phyloP scores from a whole-genome alignment of 2,888 invertebrate genomes.

The Terebella lapidaria region DNA sequence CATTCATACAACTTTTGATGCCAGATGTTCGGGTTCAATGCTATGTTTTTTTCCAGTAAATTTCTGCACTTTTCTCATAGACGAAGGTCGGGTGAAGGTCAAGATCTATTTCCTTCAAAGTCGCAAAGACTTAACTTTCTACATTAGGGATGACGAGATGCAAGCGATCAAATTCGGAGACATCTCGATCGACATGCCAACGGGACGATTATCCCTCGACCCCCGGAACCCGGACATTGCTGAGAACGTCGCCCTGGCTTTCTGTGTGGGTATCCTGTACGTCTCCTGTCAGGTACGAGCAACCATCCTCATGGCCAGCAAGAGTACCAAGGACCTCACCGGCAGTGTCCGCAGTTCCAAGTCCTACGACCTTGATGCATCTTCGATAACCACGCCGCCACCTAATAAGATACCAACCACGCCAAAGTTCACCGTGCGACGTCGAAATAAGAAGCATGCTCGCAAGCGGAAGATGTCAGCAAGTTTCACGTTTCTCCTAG shows the following conservation, averaged over 20 bases:
- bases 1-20: too few relatives aligned
- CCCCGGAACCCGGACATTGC: conserved; percentile 9
- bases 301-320: not conserved
- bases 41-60: too few relatives aligned
- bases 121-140: not conserved
- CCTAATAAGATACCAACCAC: not conserved
- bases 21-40: too few relatives aligned
- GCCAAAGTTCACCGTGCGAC: conserved; percentile 1
- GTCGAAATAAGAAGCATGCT: conserved; percentile 6
- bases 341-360: conserved; percentile 15
- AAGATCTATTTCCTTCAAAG: conserved; percentile 3
- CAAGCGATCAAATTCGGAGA: conserved; percentile 10
- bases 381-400: not conserved
- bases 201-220: conserved; percentile 16
- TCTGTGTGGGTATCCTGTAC: conserved; percentile 20
- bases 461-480: conserved; percentile 21
- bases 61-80: too few relatives aligned
- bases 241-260: conserved; percentile 20
- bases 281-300: conserved; percentile 13
- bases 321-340: not conserved
- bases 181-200: conserved; percentile 20
- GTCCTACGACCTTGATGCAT: not conserved
- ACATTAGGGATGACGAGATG: conserved; percentile 18
- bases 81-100: conserved; percentile 2
- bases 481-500: conserved; percentile 26